A percentile compares a stretch with the other conserved stretches of the same genome.
phyloP scores from a whole-genome alignment of 2,797 vertebrate species.

The Sternotherus odoratus region DNA sequence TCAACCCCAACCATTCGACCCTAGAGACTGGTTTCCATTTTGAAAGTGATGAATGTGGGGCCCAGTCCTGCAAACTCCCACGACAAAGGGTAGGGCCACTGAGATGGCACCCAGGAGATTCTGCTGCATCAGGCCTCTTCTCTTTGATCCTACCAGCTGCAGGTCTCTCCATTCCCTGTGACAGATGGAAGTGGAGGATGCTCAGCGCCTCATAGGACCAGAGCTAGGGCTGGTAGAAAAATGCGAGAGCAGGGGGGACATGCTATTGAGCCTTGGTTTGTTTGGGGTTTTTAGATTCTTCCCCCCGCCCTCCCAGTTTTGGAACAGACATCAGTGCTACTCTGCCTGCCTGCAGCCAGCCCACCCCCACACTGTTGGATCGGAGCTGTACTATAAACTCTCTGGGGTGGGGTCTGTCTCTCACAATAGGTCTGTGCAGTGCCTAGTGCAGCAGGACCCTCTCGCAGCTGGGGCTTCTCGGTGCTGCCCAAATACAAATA shows the following conservation, averaged over 20 bases:
- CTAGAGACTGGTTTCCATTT: not conserved
- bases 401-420: not conserved
- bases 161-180: not conserved
- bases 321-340: too few species aligned
- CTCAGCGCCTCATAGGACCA: not conserved
- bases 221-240: not conserved
- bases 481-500: not conserved
- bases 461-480: not conserved
- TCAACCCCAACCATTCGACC: not conserved
- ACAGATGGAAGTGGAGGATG: not conserved
- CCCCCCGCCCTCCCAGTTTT: not conserved
- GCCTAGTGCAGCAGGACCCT: not conserved
- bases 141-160: not conserved
- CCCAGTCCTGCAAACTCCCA: rapidly evolving
- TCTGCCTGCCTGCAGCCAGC: not conserved
- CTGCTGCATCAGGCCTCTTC: not conserved
- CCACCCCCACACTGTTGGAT: not conserved
- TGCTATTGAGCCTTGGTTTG: not conserved
- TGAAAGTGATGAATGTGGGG: not conserved
- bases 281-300: not conserved
- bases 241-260: not conserved
- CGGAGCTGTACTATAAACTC: not conserved
- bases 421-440: not conserved
- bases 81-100: rapidly evolving
- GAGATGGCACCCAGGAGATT: not conserved